A percentile compares a stretch with the other conserved stretches of the same genome.
These are phyloP conservation scores for Spatulosminthurus flaviceps DNA, from an alignment of 2,888 invertebrate species.

Conservation along the genomic window DNA sequence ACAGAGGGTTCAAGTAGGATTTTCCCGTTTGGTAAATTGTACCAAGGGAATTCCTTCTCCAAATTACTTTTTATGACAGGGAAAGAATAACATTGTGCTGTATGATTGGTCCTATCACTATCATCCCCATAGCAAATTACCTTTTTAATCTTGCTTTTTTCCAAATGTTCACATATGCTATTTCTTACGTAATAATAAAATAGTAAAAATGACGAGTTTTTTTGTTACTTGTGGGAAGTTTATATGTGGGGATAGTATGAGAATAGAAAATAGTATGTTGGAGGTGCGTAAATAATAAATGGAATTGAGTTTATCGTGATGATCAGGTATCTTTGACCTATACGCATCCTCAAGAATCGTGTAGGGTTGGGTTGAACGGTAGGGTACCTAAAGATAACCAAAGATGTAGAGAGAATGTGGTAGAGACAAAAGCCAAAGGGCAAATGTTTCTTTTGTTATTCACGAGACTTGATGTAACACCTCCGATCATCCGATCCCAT, in stretches of 20 bases:
- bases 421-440: constrained; percentile 4
- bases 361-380: constrained; percentile 31
- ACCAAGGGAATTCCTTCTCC: constrained; percentile 49
- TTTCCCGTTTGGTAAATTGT: constrained; percentile 38
- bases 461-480: background rate
- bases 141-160: constrained; percentile 7
- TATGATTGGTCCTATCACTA: constrained; percentile 44
- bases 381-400: constrained; percentile 26
- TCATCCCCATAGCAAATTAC: constrained; percentile 37
- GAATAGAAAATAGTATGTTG: constrained; percentile 7
- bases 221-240: background rate
- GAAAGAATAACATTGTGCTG: constrained; percentile 48
- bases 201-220: too few relatives aligned
- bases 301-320: constrained; percentile 37
- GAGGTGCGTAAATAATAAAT: constrained; percentile 39
- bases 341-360: background rate
- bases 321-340: constrained; percentile 42
- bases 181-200: background rate
- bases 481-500: too few relatives aligned
- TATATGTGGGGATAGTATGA: background rate
- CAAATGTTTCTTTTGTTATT: constrained; percentile 14
- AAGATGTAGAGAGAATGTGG: background rate
- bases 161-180: background rate
- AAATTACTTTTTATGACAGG: constrained; percentile 53
- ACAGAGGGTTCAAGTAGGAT: constrained; percentile 32